These are phyloP conservation scores for Argopecten irradians DNA, from an alignment of 1,140 invertebrate species.

Conservation along the genomic window DNA sequence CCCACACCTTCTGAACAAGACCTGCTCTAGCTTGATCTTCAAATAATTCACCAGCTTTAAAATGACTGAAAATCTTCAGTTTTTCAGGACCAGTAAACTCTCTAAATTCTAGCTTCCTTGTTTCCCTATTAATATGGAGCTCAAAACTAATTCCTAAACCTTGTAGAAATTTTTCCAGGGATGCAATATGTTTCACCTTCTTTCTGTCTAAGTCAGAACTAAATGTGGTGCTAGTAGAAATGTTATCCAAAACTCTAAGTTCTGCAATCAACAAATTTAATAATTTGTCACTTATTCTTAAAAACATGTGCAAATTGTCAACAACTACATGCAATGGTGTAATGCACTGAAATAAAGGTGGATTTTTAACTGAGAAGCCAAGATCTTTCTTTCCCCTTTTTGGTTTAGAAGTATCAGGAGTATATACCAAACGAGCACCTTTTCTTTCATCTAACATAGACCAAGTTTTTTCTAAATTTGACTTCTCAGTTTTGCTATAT, in stretches of 20 bases:
- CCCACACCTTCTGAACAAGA: background rate
- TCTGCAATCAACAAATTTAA: background rate
- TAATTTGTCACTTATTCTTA: background rate
- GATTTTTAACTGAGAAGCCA: background rate
- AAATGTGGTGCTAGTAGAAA: background rate
- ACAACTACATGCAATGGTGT: background rate
- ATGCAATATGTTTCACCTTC: background rate
- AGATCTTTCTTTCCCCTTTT: too few relatives aligned
- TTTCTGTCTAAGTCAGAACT: background rate
- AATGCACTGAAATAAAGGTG: background rate
- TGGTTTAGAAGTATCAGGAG: too few relatives aligned
- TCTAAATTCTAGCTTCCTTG: background rate
- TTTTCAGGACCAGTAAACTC: background rate
- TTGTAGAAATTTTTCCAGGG: background rate
- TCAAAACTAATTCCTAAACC: background rate
- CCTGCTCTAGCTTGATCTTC: background rate
- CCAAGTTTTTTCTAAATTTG: background rate
- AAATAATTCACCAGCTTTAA: background rate
- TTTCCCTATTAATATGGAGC: background rate
- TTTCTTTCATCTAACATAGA: background rate
- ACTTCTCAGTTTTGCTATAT: background rate
- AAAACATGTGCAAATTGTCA: background rate
- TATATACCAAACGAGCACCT: background rate
- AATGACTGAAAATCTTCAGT: background rate
- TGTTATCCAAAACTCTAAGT: background rate